A percentile compares a stretch with the other conserved stretches of the same genome.
Evolutionary conservation across 2,888 invertebrate genomes (phyloP).

Genomic region (Hyposoter dolosus): DNA sequence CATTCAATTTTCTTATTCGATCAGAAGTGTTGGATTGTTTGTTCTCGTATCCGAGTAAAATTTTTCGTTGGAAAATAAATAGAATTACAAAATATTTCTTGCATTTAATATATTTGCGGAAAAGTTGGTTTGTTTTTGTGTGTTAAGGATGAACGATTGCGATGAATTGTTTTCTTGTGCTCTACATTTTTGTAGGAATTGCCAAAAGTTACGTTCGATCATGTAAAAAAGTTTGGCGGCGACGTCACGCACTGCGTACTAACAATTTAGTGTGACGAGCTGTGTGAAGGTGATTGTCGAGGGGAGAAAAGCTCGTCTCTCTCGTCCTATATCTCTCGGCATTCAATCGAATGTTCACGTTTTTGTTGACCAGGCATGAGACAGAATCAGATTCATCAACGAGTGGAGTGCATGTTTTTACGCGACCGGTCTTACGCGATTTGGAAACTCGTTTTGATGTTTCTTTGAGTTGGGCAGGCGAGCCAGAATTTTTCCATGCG

Average conservation of each 20-base stretch:
- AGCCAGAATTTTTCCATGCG: not conserved
- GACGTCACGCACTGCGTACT: not conserved
- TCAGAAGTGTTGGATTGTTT: not conserved
- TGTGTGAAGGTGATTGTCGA: not conserved
- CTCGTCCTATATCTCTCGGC: not conserved
- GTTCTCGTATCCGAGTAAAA: not conserved
- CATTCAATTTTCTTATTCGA: not conserved
- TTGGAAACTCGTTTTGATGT: not conserved
- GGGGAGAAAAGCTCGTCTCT: not conserved
- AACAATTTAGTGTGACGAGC: not conserved
- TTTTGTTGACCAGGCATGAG: too few relatives aligned
- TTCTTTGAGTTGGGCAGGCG: not conserved
- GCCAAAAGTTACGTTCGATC: not conserved
- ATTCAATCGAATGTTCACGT: not conserved
- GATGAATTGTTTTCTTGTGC: not conserved
- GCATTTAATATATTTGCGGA: not conserved
- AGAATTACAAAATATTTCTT: not conserved
- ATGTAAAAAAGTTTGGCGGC: not conserved
- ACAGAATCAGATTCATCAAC: conserved; percentile 34
- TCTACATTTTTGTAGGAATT: not conserved
- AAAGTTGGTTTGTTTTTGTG: not conserved
- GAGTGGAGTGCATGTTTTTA: conserved; percentile 28
- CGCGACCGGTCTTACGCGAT: not conserved
- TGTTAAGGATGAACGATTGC: not conserved
- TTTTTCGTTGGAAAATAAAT: not conserved